Base-by-base conservation (phyloP, 2,113 vertebrate genomes). In the Lepidiolamprologus cunningtoni region DNA sequence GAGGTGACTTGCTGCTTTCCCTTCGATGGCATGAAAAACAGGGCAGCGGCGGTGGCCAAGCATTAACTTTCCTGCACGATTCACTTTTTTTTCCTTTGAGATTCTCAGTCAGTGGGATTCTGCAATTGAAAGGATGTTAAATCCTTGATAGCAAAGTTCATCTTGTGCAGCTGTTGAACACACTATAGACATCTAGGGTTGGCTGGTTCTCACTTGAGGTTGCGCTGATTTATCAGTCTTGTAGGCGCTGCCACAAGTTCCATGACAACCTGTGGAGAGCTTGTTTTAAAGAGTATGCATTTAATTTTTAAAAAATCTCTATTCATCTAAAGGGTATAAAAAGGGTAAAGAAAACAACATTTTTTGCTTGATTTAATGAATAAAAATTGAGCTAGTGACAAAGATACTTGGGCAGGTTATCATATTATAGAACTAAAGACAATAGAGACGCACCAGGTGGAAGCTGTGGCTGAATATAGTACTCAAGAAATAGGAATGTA, bases 251-350 rank as follows among this genome's bases (percentile, higher is more conserved):
- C 14, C 42, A 76, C 4, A 31, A 19, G 40, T 28, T 4, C 71
- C 37, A 14, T 45, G 66, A 45, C 37, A 12, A 76, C 71, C 42
- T 50, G 16, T 78, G 42, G 71, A 31, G 42, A 50, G 42, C 16
- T 50, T 78, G 42, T 31, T 50, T 78, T 50, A 31, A 42, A 2
- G 31, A 66, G 17, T 12, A 12, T 12, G 31, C 1, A 35, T 66
- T 35, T 2, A 35, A 66, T n/a, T 35, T 17, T 2, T 0, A 0
- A 35, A 35, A 66, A 66, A 35, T 66, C 17, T 5, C 0, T 66
- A 66, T 66, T 66, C 31, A 35, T 63, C 58, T 63, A n/a, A n/a
- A 12, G 58, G 4, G 17, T 63, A n/a, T 11, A 19, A 63, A 63
- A 63, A 12, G 6, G 0, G 31, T 66, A 66, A 35, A 66, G 6